phyloP scores from a whole-genome alignment of 2,888 invertebrate species.

The Trichopria drosophilae region DNA sequence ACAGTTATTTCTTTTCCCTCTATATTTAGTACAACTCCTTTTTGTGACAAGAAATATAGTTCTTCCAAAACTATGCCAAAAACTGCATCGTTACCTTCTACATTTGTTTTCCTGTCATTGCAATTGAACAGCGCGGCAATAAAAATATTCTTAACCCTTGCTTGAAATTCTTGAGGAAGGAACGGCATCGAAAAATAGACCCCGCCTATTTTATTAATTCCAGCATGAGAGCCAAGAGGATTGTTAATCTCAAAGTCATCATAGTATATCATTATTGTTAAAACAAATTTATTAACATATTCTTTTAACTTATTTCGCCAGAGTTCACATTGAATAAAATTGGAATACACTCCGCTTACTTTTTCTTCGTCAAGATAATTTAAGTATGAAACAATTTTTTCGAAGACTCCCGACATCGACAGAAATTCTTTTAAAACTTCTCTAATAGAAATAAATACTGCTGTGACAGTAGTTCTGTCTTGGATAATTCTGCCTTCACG shows the following conservation, averaged over 20 bases:
- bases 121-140: background rate
- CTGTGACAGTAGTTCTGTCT: background rate
- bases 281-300: too few relatives aligned
- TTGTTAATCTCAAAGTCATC: slow-evolving; percentile 1
- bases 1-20: background rate
- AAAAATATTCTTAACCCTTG: slow-evolving; percentile 4
- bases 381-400: background rate
- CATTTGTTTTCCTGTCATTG: background rate
- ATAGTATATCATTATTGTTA: background rate
- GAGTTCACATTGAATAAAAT: background rate
- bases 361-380: slow-evolving; percentile 4
- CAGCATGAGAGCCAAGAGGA: background rate
- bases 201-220: background rate
- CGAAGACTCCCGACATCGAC: background rate
- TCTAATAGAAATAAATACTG: slow-evolving; percentile 2
- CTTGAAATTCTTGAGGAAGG: too few relatives aligned
- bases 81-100: slow-evolving; percentile 3
- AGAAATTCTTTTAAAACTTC: background rate
- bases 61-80: background rate
- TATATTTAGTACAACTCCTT: background rate
- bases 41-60: too few relatives aligned
- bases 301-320: background rate
- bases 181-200: too few relatives aligned
- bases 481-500: slow-evolving; percentile 3
- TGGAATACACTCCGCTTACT: background rate